These are phyloP conservation scores for Eospalax fontanierii DNA, from an alignment of 2,797 vertebrate species.

Conservation along the genomic window DNA sequence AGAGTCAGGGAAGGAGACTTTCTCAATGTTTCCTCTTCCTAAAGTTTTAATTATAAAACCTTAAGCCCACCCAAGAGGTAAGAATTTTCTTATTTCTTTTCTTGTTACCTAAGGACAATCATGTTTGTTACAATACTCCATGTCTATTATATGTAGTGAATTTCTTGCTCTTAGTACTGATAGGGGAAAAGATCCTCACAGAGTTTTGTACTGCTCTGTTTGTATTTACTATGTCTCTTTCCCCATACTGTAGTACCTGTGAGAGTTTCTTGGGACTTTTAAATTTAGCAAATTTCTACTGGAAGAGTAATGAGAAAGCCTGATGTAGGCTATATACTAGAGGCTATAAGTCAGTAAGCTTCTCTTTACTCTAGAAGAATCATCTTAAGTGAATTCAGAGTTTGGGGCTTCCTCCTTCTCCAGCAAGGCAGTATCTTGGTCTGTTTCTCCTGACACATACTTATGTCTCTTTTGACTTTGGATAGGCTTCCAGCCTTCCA, in stretches of 20 bases:
- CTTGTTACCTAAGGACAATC: neutral
- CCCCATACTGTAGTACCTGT: neutral
- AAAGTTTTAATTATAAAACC: constrained; percentile 11
- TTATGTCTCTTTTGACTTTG: constrained; percentile 6
- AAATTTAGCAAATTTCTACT: neutral
- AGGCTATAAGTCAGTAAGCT: neutral
- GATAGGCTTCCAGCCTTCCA: neutral
- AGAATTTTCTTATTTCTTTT: constrained; percentile 2
- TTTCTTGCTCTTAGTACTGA: neutral
- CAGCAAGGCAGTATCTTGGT: neutral
- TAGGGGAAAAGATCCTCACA: neutral
- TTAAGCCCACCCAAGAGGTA: neutral
- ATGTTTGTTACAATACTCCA: neutral
- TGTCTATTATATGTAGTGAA: neutral
- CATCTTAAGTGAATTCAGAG: neutral
- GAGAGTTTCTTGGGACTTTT: neutral
- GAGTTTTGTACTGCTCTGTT: neutral
- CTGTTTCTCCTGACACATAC: neutral
- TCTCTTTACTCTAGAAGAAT: neutral
- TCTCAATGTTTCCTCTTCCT: neutral
- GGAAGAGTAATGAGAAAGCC: neutral
- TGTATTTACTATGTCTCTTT: neutral
- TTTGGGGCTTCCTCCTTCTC: neutral
- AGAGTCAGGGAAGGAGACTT: neutral
- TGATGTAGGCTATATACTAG: neutral